Evolutionary conservation across 1,140 invertebrate genomes (phyloP), one percentile per base, ranked within the genome.

Genomic region (Temnothorax curvispinosus): DNA sequence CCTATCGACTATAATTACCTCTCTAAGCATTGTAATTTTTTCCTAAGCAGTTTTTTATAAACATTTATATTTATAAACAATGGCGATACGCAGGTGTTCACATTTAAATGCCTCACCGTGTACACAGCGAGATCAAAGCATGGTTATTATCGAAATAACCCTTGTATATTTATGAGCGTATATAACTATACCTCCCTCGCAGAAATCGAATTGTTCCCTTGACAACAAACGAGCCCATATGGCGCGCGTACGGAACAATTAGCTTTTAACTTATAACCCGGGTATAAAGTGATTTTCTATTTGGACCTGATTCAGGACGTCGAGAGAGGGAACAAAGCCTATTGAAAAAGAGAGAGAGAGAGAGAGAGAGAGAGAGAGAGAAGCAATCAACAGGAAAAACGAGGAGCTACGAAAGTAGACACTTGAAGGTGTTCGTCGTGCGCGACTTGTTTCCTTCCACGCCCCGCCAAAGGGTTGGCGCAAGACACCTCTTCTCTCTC

Each of bases 21-120:
- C 47, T 81, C 13, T 18, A 5, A 64, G 62, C 32, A 13, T 32
- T 71, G n/a, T 38, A 27, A 71, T 35, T 52, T 69, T 80, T 81
- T 65, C 3, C 11, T n/a, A 13, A 65, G 27, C 60, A 65, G 18
- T 7, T 60, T 81, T 81, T 81, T 81, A 81, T 81, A 81, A 65
- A 81, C 64, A 18, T 71, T 71, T 41, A 71, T 81, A 69, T 81
- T 81, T 81, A 81, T 44, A 75, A 74, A 9, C 52, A 56, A 38
- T 21, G n/a, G 7, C n/a, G 41, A 32, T 77, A 77, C 35, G n/a
- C 75, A 35, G 41, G 41, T 47, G 75, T 47, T 62, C 75, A n/a
- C 21, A 44, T 77, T 77, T 60, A 76, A 60, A 9, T 41, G 38
- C 54, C 38, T 38, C 74, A 41, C 38, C 11, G 27, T 77, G 8